phyloP scores from a whole-genome alignment of 2,888 invertebrate species.

The Geophilus truncorum region DNA sequence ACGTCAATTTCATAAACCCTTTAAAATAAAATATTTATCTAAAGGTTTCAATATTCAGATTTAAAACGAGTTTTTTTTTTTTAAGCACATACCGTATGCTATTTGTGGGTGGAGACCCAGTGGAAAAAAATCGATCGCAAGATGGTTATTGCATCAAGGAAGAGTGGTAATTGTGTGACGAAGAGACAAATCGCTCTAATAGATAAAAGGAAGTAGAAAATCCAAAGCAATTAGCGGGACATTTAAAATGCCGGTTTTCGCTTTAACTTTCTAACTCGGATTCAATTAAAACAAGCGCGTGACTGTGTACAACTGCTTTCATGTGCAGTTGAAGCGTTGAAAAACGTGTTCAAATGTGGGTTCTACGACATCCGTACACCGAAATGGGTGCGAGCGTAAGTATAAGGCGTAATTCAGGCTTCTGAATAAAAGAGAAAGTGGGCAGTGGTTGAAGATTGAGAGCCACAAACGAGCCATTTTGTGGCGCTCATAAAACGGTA shows the following conservation, averaged over 20 bases:
- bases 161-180: background rate
- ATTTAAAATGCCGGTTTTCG: background rate
- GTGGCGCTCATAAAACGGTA: background rate
- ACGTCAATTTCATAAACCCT: too few relatives aligned
- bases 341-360: too few relatives aligned
- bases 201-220: background rate
- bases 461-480: slow-evolving; percentile 1
- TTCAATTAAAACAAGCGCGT: background rate
- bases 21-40: too few relatives aligned
- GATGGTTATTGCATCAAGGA: background rate
- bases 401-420: background rate
- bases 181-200: background rate
- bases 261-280: background rate
- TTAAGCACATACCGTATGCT: too few relatives aligned
- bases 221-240: background rate
- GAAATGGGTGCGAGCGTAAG: background rate
- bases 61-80: too few relatives aligned
- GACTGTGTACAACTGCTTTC: background rate
- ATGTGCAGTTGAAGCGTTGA: background rate
- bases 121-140: background rate
- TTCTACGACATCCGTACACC: too few relatives aligned
- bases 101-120: background rate
- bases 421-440: slow-evolving; percentile 6
- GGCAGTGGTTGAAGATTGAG: slow-evolving; percentile 12
- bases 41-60: too few relatives aligned